Evolutionary conservation across 1,140 invertebrate species (phyloP), one percentile per base, ranked within the genome.

Genomic region (Drosophila serrata): DNA sequence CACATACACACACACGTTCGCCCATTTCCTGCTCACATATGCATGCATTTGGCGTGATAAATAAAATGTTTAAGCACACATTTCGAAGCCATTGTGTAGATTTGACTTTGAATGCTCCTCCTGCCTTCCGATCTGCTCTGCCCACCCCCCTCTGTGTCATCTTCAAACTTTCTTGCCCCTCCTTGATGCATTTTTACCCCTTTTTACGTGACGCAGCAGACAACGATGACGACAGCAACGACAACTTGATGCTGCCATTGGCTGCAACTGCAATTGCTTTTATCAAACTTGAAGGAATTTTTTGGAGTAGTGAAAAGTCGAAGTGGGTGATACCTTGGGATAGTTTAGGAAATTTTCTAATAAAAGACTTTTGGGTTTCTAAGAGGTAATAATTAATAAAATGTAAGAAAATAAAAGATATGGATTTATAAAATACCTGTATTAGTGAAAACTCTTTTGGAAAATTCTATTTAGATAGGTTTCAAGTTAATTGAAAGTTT

Each of bases 31-130:
- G 67, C 67, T 72, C 67, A 58, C 68, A 48, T 58, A 77, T 73
- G 76, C 74, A 68, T 76, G 69, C 77, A 84, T 88, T 88, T 87
- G 82, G 80, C 72, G 85, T 88, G 84, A 87, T 87, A 87, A 87
- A 87, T 87, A 87, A 87, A 87, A 87, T 88, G 84, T 87, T 87
- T 87, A 87, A 87, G 84, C 84, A 90, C 84, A 87, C 85, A 88
- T 87, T 87, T 87, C 65, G 68, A 68, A 85, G 53, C 72, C 73
- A 80, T 88, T 88, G 72, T 88, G 61, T 88, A 87, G 84, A 87
- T 87, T 88, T 84, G 84, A 87, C 84, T 87, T 82, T 80, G 75
- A 87, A 88, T 73, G 65, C 39, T 65, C 33, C 24, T 22, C 37
- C 43, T 45, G n/a, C 15, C 35, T 6, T 35, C 27, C 27, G 3